Evolutionary conservation across 2,113 vertebrate species (phyloP).

Genomic region (Noctilio leporinus): DNA sequence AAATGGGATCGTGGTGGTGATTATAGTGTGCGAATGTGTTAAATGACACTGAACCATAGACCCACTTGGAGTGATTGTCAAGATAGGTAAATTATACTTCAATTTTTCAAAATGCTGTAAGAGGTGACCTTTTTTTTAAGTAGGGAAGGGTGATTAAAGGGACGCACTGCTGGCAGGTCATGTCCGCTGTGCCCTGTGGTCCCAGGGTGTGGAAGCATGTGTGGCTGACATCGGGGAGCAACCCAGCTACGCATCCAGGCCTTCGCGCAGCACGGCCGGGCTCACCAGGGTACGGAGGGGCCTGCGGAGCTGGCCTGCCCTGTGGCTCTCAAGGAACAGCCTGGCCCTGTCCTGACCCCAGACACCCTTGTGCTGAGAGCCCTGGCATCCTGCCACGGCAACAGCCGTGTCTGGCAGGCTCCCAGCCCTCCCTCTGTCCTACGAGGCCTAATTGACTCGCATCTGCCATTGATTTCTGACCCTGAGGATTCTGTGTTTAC

Average conservation of each 20-base stretch:
- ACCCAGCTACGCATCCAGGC: background rate
- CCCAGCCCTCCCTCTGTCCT: background rate
- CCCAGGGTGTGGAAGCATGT: accelerated
- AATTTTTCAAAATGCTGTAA: background rate
- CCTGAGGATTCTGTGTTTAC: background rate
- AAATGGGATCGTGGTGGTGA: accelerated
- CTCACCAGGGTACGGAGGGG: accelerated
- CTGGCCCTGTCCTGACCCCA: background rate
- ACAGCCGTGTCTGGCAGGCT: background rate
- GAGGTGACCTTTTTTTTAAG: background rate
- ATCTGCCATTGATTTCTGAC: background rate
- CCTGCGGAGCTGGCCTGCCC: background rate
- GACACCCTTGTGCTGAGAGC: background rate
- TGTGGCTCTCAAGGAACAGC: background rate
- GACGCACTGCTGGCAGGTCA: background rate
- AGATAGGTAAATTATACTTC: background rate
- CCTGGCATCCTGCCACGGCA: background rate
- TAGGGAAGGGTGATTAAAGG: background rate
- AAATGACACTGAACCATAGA: background rate
- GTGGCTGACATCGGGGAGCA: background rate
- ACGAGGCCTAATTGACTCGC: background rate
- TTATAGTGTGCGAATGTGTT: accelerated
- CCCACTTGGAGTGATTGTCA: background rate
- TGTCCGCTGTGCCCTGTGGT: accelerated
- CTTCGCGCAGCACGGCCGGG: background rate